Evolutionary conservation across 1,140 invertebrate genomes (phyloP), one percentile per base, ranked within the genome.

Genomic region (Tetramorium simillimum): DNA sequence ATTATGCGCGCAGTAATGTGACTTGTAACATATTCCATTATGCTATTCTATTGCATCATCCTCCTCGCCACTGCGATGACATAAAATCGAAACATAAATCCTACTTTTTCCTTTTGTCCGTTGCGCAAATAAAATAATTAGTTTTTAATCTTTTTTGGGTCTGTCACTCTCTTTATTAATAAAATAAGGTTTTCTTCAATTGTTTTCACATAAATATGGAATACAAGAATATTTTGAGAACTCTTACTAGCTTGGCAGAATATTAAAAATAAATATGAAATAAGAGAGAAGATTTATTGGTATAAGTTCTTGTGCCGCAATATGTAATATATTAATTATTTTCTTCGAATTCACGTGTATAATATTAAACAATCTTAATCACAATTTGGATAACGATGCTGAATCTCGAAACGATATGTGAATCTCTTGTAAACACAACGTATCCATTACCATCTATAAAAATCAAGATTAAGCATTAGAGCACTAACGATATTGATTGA

Each of bases 1-100:
- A 51, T 63, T 73, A 24, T 43, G 62, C 78, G 28, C 85, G 16
- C 16, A n/a, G 75, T 85, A 85, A 90, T 90, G 76, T 46, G 85
- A 85, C 85, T 85, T 73, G 67, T 70, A 89, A 89, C 76, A 58
- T 78, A 72, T 90, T 69, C 73, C 67, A 53, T 65, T 49, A 51
- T 65, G 58, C n/a, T 73, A 46, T 46, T 24, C 40, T 70, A 14
- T 46, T 62, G 49, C n/a, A n/a, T 86, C 49, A 62, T 56, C 40
- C 37, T 85, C 53, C 58, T 84, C 69, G 86, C 72, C 76, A 65
- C 82, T 63, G 56, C 53, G 82, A 40, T 70, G 43, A 24, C 77
- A 40, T 89, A 87, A 89, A 89, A 81, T 86, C 76, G 76, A 86
- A 88, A 24, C 21, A 51, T n/a, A n/a, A 70, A 49, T 49, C 12